A percentile compares a stretch with the other conserved stretches of the same genome.
Conservation (phyloP, 53 echinoderm and acorn worm genomes). For the Glandiceps talaboti region DNA sequence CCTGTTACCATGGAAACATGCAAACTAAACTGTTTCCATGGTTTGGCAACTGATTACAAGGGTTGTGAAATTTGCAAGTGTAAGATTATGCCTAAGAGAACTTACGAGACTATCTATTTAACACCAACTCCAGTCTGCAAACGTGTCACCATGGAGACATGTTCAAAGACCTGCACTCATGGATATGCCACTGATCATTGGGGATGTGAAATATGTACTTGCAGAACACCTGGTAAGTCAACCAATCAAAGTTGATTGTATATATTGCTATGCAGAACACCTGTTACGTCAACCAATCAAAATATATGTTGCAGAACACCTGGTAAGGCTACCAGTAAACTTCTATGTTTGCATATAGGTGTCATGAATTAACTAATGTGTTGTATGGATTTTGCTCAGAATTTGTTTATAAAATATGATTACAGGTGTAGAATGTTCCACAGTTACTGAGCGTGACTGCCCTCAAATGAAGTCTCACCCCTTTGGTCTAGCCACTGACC, state of each 20-base stretch:
- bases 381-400: too few species aligned
- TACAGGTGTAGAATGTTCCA: neutral
- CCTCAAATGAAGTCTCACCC: neutral
- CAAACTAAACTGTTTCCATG: conserved; percentile 13
- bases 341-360: too few species aligned
- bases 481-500: conserved; percentile 1
- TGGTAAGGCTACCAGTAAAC: too few species aligned
- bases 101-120: neutral
- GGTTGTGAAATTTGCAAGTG: conserved; percentile 29
- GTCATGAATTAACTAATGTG: too few species aligned
- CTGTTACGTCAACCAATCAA: too few species aligned
- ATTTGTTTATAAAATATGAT: too few species aligned
- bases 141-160: conserved; percentile 15
- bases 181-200: conserved; percentile 26
- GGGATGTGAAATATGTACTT: conserved; percentile 37
- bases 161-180: conserved; percentile 19
- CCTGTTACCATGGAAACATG: conserved; percentile 8
- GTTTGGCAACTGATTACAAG: conserved; percentile 17
- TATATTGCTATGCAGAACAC: too few species aligned
- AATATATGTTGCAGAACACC: too few species aligned
- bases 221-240: conserved; percentile 39
- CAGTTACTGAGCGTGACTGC: neutral
- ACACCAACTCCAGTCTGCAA: conserved; percentile 7
- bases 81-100: neutral
- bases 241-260: neutral